Evolutionary conservation across 2,797 vertebrate genomes (phyloP).

Genomic region (Molossus alvarezi): DNA sequence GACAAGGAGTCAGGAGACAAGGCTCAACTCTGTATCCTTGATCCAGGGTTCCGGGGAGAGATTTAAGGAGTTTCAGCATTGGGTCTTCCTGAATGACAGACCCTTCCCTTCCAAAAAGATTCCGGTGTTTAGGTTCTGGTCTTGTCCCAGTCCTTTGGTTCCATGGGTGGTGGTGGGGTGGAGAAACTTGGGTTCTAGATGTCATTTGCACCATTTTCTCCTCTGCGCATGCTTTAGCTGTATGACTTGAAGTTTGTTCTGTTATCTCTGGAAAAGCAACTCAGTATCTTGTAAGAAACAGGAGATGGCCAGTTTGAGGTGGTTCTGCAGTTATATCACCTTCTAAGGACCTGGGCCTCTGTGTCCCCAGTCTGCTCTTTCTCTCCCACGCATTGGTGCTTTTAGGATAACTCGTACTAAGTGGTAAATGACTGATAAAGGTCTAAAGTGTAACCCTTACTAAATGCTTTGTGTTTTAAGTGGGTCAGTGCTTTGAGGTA

Average conservation of each 20-base stretch:
- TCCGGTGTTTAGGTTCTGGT: not conserved
- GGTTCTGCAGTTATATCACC: not conserved
- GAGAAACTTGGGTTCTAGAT: not conserved
- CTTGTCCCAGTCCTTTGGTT: not conserved
- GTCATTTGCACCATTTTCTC: not conserved
- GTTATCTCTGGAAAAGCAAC: not conserved
- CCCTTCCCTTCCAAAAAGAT: not conserved
- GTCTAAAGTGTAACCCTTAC: not conserved
- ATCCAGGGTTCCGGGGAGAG: not conserved
- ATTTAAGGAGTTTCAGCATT: not conserved
- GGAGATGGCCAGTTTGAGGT: not conserved
- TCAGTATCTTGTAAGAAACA: not conserved
- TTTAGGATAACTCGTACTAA: conserved; percentile 14
- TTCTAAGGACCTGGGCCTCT: not conserved
- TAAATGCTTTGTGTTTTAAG: not conserved
- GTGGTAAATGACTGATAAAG: not conserved
- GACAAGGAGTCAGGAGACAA: not conserved
- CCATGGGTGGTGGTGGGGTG: not conserved
- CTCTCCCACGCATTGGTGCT: not conserved
- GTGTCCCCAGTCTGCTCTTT: too few relatives aligned
- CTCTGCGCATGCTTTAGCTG: not conserved
- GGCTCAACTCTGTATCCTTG: not conserved
- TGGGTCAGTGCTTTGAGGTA: not conserved
- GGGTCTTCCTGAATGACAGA: not conserved
- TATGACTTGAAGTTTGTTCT: not conserved